Evolutionary conservation across 2,888 invertebrate genomes (phyloP).

Genomic region (Stomorhina lunata): DNA sequence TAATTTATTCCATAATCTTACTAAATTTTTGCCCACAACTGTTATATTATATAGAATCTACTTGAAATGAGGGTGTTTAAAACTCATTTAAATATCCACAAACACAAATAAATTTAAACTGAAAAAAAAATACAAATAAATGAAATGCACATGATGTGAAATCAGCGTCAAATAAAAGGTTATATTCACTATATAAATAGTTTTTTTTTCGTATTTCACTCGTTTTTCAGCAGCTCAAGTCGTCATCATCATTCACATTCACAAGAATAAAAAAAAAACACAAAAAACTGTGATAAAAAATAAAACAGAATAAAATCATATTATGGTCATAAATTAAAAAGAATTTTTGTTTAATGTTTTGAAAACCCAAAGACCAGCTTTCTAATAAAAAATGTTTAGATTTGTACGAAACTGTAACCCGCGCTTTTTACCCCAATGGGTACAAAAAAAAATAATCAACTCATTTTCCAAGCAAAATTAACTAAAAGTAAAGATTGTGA

Average conservation of each 20-base stretch:
- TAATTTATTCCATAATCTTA: background rate
- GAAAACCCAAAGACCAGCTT: conserved; percentile 49
- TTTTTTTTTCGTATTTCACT: conserved; percentile 9
- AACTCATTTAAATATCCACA: conserved; percentile 53
- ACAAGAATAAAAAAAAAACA: conserved; percentile 1
- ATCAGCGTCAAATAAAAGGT: conserved; percentile 62
- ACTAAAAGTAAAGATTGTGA: too few species aligned
- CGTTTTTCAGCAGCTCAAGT: conserved; percentile 16
- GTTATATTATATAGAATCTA: background rate
- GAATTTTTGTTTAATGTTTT: conserved; percentile 51
- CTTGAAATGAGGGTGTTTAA: conserved; percentile 52
- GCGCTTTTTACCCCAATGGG: conserved; percentile 2
- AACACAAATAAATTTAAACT: conserved; percentile 28
- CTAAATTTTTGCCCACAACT: background rate
- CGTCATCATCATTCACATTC: background rate
- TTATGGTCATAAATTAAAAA: conserved; percentile 55
- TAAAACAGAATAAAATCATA: conserved; percentile 49
- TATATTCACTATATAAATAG: conserved; percentile 23
- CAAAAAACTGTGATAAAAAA: conserved; percentile 28
- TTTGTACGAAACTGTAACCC: conserved; percentile 1
- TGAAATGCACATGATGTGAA: conserved; percentile 63
- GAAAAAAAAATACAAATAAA: conserved; percentile 15
- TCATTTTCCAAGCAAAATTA: conserved; percentile 41
- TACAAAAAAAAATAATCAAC: background rate
- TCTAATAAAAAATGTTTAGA: conserved; percentile 57